These are phyloP conservation scores for Centruroides vittatus DNA, from an alignment of 1,140 invertebrate species.

Conservation along the genomic window DNA sequence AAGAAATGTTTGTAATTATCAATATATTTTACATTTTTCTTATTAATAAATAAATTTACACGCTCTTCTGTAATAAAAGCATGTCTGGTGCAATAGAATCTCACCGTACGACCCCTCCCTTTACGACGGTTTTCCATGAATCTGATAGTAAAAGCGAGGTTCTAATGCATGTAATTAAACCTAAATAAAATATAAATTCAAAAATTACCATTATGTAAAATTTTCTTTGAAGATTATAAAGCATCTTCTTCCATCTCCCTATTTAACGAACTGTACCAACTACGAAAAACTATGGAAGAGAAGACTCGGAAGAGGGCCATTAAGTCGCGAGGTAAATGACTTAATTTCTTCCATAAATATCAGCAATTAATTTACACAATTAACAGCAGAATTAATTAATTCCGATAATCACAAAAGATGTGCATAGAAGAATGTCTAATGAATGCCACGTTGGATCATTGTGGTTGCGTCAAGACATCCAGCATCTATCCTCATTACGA, in stretches of 20 bases:
- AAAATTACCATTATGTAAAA: background rate
- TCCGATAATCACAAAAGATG: background rate
- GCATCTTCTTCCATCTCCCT: constrained; percentile 3
- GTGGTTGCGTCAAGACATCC: background rate
- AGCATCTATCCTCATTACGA: constrained; percentile 8
- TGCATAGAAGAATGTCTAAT: constrained; percentile 8
- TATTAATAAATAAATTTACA: too few species aligned
- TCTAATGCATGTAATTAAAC: background rate
- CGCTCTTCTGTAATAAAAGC: too few species aligned
- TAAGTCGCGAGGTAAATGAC: constrained; percentile 1
- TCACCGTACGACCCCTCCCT: too few species aligned
- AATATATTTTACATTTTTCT: too few species aligned
- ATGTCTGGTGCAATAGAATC: too few species aligned
- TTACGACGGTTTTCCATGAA: too few species aligned
- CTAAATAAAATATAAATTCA: background rate
- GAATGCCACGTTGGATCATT: constrained; percentile 7
- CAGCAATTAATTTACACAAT: too few species aligned
- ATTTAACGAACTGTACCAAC: constrained; percentile 10
- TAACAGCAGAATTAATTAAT: too few species aligned
- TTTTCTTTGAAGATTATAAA: constrained; percentile 1
- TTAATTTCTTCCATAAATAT: too few species aligned
- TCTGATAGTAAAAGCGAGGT: background rate
- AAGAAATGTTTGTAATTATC: too few species aligned
- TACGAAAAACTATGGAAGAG: constrained; percentile 3
- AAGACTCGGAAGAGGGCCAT: constrained; percentile 4